Conservation (phyloP, 1,140 invertebrate genomes). For the Pectinophora gossypiella region DNA sequence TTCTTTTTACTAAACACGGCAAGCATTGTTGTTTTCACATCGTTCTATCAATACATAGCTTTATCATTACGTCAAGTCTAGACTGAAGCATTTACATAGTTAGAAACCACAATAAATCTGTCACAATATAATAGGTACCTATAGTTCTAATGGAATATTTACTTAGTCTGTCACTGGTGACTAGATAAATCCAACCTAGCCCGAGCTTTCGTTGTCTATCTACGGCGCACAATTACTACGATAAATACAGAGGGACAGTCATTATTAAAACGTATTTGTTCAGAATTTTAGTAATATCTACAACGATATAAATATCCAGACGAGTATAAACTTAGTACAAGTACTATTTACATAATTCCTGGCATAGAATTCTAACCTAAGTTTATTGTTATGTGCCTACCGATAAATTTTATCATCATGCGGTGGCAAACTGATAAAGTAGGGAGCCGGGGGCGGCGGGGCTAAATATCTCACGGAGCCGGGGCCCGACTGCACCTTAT, state of each 20-base stretch:
- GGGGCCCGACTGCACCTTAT: conserved; percentile 77
- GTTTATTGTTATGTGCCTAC: conserved; percentile 25
- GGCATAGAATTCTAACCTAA: background rate
- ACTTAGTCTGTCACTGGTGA: conserved; percentile 53
- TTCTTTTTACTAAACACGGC: too few relatives aligned
- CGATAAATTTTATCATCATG: conserved; percentile 75
- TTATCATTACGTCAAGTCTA: too few relatives aligned
- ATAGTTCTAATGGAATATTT: too few relatives aligned
- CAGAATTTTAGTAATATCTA: conserved; percentile 19
- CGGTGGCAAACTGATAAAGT: conserved; percentile 72
- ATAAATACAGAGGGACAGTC: conserved; percentile 6
- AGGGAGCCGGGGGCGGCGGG: conserved; percentile 64
- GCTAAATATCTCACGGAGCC: conserved; percentile 74
- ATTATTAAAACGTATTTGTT: background rate
- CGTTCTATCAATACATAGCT: too few relatives aligned
- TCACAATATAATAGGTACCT: too few relatives aligned
- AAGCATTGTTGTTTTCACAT: too few relatives aligned
- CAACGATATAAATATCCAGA: conserved; percentile 22
- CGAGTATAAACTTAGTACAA: background rate
- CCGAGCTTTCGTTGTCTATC: conserved; percentile 16
- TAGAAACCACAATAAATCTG: too few relatives aligned
- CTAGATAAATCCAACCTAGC: conserved; percentile 54
- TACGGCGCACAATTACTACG: too few relatives aligned
- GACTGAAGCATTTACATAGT: too few relatives aligned
- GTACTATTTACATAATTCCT: background rate